These are phyloP conservation scores for Psittacula derbiana DNA, from an alignment of 2,797 vertebrate genomes.

Conservation along the genomic window DNA sequence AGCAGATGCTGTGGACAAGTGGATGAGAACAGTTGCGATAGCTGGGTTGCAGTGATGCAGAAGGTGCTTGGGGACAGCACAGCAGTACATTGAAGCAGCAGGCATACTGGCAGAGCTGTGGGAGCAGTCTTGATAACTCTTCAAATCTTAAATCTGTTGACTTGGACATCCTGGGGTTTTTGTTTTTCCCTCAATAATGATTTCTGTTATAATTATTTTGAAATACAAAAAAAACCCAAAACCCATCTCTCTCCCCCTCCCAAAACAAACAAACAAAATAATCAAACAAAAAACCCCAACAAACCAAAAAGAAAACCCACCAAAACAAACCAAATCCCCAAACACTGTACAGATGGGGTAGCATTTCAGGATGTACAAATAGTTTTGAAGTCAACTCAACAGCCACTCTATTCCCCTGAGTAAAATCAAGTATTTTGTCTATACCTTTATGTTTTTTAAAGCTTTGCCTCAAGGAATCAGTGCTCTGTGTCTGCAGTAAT, in stretches of 20 bases:
- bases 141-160: background rate
- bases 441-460: slow-evolving; percentile 26
- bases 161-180: background rate
- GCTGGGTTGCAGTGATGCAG: background rate
- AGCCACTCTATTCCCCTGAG: background rate
- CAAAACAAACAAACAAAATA: background rate
- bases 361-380: background rate
- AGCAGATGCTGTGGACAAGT: background rate
- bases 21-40: background rate
- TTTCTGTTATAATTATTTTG: background rate
- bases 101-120: background rate
- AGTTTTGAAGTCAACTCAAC: background rate
- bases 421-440: background rate
- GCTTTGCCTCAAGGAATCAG: slow-evolving; percentile 52
- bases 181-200: background rate
- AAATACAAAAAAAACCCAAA: background rate
- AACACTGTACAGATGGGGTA: background rate
- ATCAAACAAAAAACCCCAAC: background rate
- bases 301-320: background rate
- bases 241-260: background rate
- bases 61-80: background rate
- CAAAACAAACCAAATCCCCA: background rate
- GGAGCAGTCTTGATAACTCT: no score
- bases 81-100: background rate
- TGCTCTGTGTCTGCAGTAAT: slow-evolving; percentile 32